phyloP scores from a whole-genome alignment of 1,140 invertebrate species.

The Neodiprion pinetum region DNA sequence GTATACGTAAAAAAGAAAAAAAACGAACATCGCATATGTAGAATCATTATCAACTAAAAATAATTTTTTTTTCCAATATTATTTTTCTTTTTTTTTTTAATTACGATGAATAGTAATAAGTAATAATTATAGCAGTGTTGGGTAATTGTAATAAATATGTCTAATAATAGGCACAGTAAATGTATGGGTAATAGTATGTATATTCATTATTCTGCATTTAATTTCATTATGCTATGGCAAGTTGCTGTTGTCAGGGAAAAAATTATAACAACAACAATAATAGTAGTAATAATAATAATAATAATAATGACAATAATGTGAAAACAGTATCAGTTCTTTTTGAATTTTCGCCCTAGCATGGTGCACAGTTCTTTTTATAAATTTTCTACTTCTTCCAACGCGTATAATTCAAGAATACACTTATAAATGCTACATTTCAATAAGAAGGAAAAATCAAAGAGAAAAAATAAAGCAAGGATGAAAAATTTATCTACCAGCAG shows the following conservation, averaged over 20 bases:
- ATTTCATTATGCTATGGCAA: slow-evolving; percentile 4
- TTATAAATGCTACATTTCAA: no score
- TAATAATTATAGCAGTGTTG: slow-evolving; percentile 11
- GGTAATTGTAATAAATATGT: slow-evolving; percentile 35
- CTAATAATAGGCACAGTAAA: slow-evolving; percentile 60
- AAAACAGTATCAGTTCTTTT: no score
- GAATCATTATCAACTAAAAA: background rate
- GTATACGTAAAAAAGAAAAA: background rate
- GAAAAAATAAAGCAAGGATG: no score
- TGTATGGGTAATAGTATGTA: slow-evolving; percentile 43
- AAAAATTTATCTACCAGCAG: no score
- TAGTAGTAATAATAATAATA: no score
- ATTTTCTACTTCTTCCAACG: no score
- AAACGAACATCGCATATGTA: background rate
- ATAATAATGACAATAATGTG: no score
- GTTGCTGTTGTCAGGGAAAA: background rate
- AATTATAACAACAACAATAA: background rate
- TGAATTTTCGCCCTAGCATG: no score
- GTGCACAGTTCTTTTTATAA: no score
- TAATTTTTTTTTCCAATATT: background rate
- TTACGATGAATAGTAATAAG: background rate
- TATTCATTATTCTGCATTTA: slow-evolving; percentile 32
- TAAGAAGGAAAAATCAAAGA: no score
- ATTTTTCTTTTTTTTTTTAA: background rate
- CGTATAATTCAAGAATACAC: no score